Percentiles rank a stretch among this genome's conserved stretches.
Evolutionary conservation across 2,797 vertebrate genomes (phyloP).

Genomic region (Diceros bicornis): DNA sequence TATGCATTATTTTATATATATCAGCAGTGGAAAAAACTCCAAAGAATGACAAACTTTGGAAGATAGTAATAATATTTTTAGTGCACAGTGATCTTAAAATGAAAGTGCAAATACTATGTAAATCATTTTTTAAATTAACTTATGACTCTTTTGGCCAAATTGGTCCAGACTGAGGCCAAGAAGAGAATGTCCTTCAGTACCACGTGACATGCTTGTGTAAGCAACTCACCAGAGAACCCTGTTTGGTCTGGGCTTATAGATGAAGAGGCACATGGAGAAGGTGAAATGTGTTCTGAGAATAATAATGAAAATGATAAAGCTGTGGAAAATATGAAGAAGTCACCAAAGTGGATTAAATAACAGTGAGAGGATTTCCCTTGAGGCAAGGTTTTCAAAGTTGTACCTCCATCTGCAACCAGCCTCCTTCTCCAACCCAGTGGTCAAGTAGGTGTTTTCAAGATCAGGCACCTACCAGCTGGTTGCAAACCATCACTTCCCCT

Average conservation of each 20-base stretch:
- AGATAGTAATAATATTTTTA: background rate
- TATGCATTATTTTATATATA: background rate
- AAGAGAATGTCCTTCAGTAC: background rate
- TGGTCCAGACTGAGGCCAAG: background rate
- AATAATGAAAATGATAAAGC: background rate
- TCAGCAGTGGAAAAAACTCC: background rate
- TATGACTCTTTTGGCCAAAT: background rate
- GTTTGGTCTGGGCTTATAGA: background rate
- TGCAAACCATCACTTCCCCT: background rate
- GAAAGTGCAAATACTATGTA: background rate
- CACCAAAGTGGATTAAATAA: background rate
- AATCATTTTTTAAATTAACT: background rate
- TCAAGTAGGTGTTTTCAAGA: background rate
- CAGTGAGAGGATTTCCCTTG: background rate
- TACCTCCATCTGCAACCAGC: background rate
- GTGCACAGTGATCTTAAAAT: background rate
- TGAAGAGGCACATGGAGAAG: background rate
- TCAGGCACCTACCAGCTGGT: background rate
- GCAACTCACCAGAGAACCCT: background rate
- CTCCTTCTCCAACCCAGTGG: background rate
- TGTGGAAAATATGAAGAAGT: background rate
- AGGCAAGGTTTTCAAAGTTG: background rate
- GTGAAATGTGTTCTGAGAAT: background rate
- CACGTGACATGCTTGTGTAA: background rate
- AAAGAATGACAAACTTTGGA: background rate